phyloP scores from a whole-genome alignment of 2,797 vertebrate species.

The Buphagus erythrorhynchus region DNA sequence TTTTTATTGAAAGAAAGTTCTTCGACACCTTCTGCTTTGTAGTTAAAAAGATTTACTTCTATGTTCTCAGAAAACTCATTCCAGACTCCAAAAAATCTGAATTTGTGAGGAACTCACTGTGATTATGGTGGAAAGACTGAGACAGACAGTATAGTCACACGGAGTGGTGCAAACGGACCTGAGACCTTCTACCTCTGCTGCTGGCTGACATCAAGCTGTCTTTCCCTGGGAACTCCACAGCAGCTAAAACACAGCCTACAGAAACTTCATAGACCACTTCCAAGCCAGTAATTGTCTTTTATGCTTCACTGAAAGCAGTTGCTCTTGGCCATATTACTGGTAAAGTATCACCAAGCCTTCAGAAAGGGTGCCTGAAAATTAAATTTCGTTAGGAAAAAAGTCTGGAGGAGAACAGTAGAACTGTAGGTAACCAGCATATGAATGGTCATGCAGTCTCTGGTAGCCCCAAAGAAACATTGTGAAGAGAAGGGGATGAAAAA shows the following conservation, averaged over 20 bases:
- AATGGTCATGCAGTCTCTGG: neutral
- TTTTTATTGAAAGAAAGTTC: neutral
- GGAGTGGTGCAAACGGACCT: neutral
- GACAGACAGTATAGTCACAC: neutral
- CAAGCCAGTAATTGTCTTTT: neutral
- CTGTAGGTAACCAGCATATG: neutral
- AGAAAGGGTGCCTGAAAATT: neutral
- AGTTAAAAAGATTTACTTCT: slow-evolving; percentile 40
- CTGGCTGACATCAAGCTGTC: neutral
- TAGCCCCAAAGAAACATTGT: neutral
- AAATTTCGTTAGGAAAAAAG: neutral
- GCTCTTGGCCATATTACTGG: neutral
- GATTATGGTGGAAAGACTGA: slow-evolving; percentile 24
- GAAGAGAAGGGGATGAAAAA: neutral
- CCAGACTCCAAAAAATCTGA: neutral
- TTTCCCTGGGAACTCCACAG: neutral
- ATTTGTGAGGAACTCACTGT: neutral
- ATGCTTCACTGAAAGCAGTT: neutral
- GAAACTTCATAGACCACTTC: neutral
- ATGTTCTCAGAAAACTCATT: slow-evolving; percentile 24
- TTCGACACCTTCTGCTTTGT: neutral
- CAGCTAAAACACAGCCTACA: neutral
- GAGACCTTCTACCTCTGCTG: neutral
- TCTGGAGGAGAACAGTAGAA: neutral
- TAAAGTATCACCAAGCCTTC: neutral